Percentiles rank a stretch among this genome's conserved stretches.
Evolutionary conservation across 2,113 vertebrate species (phyloP).

Genomic region (Diadophis punctatus): DNA sequence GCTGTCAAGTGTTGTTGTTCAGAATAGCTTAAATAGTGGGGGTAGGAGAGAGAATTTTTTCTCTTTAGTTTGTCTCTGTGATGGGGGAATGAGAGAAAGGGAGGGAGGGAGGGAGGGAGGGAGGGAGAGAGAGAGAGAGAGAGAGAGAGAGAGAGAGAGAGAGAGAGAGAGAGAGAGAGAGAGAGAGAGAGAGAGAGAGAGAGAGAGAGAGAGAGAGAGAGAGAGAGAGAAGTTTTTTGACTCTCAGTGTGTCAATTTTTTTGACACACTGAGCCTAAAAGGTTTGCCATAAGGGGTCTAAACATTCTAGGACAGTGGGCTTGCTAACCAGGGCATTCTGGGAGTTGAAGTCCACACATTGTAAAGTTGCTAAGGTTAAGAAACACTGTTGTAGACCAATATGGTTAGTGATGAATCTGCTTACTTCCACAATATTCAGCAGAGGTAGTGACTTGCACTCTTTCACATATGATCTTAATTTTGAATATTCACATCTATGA

Average conservation of each 20-base stretch:
- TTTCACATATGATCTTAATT: background rate
- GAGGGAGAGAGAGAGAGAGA: too few relatives aligned
- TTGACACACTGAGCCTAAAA: background rate
- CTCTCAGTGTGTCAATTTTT: background rate
- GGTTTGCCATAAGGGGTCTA: background rate
- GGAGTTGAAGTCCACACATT: too few relatives aligned
- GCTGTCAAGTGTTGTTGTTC: background rate
- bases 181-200: too few relatives aligned
- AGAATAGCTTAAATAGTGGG: background rate
- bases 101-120: too few relatives aligned
- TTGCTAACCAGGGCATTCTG: background rate
- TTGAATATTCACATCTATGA: constrained; percentile 20
- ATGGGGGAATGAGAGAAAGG: too few relatives aligned
- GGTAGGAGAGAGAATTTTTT: too few relatives aligned
- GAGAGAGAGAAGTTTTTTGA: too few relatives aligned
- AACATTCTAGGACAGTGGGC: background rate
- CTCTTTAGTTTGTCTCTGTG: background rate
- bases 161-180: too few relatives aligned
- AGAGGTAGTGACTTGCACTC: constrained; percentile 23
- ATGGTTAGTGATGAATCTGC: background rate
- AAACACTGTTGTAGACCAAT: background rate
- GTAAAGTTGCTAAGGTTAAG: background rate
- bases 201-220: too few relatives aligned
- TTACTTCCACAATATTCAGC: background rate
- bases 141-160: too few relatives aligned